Base-by-base conservation (phyloP, 2,113 vertebrate species). In the Trogon surrucura region DNA sequence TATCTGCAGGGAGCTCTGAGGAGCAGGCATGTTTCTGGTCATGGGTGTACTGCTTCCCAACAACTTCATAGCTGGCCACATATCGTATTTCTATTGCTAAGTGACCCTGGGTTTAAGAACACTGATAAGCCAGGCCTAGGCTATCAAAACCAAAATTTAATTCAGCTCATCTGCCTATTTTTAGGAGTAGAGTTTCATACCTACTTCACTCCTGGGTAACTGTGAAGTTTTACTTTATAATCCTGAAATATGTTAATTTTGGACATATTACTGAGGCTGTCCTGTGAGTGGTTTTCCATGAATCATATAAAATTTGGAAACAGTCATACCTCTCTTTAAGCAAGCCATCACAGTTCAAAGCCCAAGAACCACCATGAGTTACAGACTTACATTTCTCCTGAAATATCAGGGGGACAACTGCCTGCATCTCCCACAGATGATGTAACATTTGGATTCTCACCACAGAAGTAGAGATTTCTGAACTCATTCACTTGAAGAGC, bases 401-500 rank as follows among this genome's bases (percentile, higher is more conserved):
- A 80, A 78, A 19, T 51, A 80, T 6, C 13, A 2, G 89, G 21
- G 4, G 91, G 75, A 78, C 97, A 97, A 41, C 26, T 71, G 45
- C 48, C 67, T 51, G 3, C 11, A 38, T 72, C 65, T 87, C 26
- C 69, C 30, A 82, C 27, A 67, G 77, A 34, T 1, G 1, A 48
- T 30, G 92, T 97, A 50, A 27, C 45, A 53, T 91, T 97, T 36
- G 77, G 27, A 34, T 45, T 82, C 16, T 92, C 69, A 51, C 62
- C 85, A 62, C 97, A 98, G 73, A 98, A 97, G 56, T 94, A 91
- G 58, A 98, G 95, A 72, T 82, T 96, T 80, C 93, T 96, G 44
- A 96, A 97, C 41, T 98, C 97, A 71, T 97, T 98, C 64, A 97
- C 95, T 85, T 98, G 88, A 66, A 98, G 95, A 78, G 97, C 97